A percentile compares a stretch with the other conserved stretches of the same genome.
Evolutionary conservation across 2,888 invertebrate genomes (phyloP).

Genomic region (Dolomedes plantarius): DNA sequence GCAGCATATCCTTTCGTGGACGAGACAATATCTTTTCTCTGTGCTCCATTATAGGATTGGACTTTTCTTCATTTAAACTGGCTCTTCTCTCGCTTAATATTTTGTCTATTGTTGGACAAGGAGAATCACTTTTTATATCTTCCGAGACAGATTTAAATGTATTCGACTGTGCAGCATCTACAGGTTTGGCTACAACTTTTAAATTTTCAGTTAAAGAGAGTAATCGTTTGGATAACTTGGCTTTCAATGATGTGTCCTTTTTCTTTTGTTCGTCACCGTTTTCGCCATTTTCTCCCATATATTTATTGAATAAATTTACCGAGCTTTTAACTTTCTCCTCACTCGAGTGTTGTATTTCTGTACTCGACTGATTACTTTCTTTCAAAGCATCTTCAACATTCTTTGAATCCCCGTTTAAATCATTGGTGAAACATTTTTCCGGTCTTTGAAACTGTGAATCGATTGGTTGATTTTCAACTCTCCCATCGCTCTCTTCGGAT

Average conservation of each 20-base stretch:
- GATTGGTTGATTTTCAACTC: not conserved
- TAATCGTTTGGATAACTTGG: slow-evolving; percentile 62
- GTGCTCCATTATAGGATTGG: slow-evolving; percentile 48
- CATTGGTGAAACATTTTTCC: slow-evolving; percentile 25
- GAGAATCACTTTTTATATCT: slow-evolving; percentile 24
- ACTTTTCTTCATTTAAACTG: slow-evolving; percentile 55
- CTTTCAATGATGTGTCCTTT: slow-evolving; percentile 49
- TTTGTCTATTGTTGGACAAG: slow-evolving; percentile 45
- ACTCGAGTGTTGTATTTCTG: slow-evolving; percentile 17
- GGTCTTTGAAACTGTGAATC: not conserved
- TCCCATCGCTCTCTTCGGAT: not conserved
- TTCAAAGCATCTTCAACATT: slow-evolving; percentile 21
- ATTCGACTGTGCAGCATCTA: slow-evolving; percentile 13
- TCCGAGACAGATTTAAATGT: slow-evolving; percentile 25
- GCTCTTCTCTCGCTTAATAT: slow-evolving; percentile 34
- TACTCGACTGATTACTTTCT: slow-evolving; percentile 7
- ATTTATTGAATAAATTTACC: slow-evolving; percentile 32
- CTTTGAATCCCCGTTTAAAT: not conserved
- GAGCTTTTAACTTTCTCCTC: slow-evolving; percentile 23
- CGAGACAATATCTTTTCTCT: slow-evolving; percentile 39
- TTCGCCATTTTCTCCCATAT: slow-evolving; percentile 30
- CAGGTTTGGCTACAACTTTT: slow-evolving; percentile 31
- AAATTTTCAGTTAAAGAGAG: slow-evolving; percentile 69
- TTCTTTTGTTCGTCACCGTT: slow-evolving; percentile 24
- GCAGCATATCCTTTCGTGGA: slow-evolving; percentile 30